Evolutionary conservation across 2,888 invertebrate genomes (phyloP).

Genomic region (Acrobasis repandana): DNA sequence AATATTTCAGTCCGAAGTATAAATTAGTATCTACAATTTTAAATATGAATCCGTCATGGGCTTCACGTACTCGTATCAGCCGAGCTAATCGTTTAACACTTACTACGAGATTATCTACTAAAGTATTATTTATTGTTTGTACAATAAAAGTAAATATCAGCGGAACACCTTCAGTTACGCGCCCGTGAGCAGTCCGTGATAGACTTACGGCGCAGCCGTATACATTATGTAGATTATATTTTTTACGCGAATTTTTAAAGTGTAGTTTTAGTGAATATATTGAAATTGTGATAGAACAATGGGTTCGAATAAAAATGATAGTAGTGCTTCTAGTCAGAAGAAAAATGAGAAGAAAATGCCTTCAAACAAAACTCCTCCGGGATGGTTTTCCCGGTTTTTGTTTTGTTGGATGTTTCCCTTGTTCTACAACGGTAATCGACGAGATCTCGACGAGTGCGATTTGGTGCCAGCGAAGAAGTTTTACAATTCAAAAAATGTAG

Average conservation of each 20-base stretch:
- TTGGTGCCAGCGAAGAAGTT: slow-evolving; percentile 86
- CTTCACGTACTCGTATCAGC: not conserved
- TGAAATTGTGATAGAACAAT: not conserved
- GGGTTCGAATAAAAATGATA: slow-evolving; percentile 27
- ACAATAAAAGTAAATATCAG: slow-evolving; percentile 12
- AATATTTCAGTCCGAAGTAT: not conserved
- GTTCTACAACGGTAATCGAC: slow-evolving; percentile 88
- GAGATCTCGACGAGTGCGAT: slow-evolving; percentile 88
- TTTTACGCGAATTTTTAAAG: not conserved
- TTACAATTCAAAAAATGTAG: slow-evolving; percentile 87
- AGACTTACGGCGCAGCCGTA: not conserved
- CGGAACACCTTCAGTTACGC: not conserved
- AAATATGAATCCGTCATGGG: not conserved
- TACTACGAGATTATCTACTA: not conserved
- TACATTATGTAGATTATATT: slow-evolving; percentile 4
- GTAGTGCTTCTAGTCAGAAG: slow-evolving; percentile 30
- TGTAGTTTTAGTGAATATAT: not conserved
- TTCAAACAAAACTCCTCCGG: slow-evolving; percentile 52
- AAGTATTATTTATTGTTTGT: not conserved
- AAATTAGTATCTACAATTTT: not conserved
- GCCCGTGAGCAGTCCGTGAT: slow-evolving; percentile 1
- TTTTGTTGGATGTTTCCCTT: slow-evolving; percentile 90
- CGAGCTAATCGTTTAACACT: slow-evolving; percentile 6
- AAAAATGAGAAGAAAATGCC: slow-evolving; percentile 35
- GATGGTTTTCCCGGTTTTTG: slow-evolving; percentile 82